Conservation (phyloP, 2,113 vertebrate species). For the Bubo scandiacus region DNA sequence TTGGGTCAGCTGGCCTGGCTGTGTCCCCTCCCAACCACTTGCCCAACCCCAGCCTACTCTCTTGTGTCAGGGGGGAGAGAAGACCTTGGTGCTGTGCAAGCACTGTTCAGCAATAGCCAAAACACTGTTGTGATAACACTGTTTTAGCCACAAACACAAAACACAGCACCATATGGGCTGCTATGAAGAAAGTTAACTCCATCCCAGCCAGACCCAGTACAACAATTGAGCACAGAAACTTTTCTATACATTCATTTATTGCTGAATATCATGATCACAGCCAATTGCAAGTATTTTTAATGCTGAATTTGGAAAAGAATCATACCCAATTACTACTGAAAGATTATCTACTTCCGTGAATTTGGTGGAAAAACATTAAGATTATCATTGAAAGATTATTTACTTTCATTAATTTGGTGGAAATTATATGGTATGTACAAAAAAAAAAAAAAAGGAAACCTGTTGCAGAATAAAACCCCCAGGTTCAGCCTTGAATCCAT, state of each 20-base stretch:
- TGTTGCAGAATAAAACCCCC: not conserved
- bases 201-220: not conserved
- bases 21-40: too few species aligned
- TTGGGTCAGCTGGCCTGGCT: not conserved
- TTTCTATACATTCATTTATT: not conserved
- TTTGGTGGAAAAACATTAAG: too few species aligned
- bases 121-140: not conserved
- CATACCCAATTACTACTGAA: too few species aligned
- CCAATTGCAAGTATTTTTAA: not conserved
- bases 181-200: too few species aligned
- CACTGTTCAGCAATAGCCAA: not conserved
- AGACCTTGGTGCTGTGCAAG: not conserved
- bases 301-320: not conserved
- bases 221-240: not conserved
- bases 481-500: not conserved
- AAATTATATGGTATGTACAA: not conserved
- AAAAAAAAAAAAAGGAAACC: not conserved
- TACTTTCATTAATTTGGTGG: not conserved
- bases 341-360: too few species aligned
- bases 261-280: not conserved
- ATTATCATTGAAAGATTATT: not conserved
- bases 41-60: accelerated
- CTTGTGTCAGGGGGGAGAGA: not conserved
- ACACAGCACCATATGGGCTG: not conserved
- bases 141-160: not conserved